Evolutionary conservation across 2,888 invertebrate species (phyloP).

Genomic region (Hirtodrosophila duncani): DNA sequence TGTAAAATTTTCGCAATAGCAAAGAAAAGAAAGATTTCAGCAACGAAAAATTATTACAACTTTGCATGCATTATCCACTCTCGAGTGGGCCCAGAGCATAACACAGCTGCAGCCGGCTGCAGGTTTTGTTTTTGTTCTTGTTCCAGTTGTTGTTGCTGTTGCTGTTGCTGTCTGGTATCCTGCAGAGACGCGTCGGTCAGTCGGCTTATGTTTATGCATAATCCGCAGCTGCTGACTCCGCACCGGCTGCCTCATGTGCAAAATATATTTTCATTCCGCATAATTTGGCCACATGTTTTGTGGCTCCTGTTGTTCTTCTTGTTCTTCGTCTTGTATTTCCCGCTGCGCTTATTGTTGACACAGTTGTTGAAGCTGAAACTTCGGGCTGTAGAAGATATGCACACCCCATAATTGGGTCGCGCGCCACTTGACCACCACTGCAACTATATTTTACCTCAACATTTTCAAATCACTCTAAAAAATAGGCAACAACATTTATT

Average conservation of each 20-base stretch:
- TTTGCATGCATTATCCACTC: constrained; percentile 61
- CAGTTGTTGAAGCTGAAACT: no score
- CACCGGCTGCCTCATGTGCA: constrained; percentile 27
- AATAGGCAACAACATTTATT: constrained; percentile 22
- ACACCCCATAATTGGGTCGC: no score
- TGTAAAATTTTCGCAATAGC: constrained; percentile 27
- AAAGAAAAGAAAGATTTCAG: constrained; percentile 36
- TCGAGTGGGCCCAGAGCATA: no score
- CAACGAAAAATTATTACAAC: constrained; percentile 53
- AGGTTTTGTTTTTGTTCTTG: neutral
- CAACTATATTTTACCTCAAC: no score
- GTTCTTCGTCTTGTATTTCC: no score
- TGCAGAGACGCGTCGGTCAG: constrained; percentile 9
- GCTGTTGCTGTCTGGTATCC: constrained; percentile 6
- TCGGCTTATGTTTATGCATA: constrained; percentile 37
- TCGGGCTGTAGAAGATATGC: no score
- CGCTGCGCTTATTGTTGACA: constrained; percentile 38
- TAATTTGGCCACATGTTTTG: constrained; percentile 32
- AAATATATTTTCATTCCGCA: constrained; percentile 30
- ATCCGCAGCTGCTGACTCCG: constrained; percentile 34
- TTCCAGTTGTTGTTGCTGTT: constrained; percentile 4
- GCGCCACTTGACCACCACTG: no score
- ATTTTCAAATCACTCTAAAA: no score
- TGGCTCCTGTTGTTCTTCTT: neutral
- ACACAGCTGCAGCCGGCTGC: constrained; percentile 29